Conservation (phyloP, 2,888 invertebrate genomes). For the Dioctria linearis region DNA sequence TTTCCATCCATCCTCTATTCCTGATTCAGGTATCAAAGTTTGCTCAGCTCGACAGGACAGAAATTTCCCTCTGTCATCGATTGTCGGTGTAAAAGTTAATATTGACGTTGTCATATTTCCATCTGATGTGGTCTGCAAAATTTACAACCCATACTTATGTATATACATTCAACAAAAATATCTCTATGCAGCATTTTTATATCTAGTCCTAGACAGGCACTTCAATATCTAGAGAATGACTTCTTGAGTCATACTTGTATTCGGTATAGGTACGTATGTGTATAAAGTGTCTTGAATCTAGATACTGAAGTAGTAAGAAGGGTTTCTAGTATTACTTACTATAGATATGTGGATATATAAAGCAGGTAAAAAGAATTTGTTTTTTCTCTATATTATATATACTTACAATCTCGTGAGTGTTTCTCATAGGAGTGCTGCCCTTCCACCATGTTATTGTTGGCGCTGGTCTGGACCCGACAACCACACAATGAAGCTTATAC, state of each 20-base stretch:
- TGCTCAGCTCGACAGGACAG: constrained; percentile 86
- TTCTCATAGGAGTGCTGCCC: constrained; percentile 78
- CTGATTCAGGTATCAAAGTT: constrained; percentile 80
- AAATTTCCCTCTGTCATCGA: constrained; percentile 85
- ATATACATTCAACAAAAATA: not conserved
- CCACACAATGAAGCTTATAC: constrained; percentile 82
- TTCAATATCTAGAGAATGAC: constrained; percentile 1
- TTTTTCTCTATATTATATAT: constrained; percentile 35
- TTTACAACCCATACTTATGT: constrained; percentile 9
- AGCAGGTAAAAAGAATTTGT: not conserved
- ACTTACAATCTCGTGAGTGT: constrained; percentile 79
- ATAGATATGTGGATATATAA: too few relatives aligned
- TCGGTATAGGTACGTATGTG: not conserved
- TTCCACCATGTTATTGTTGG: constrained; percentile 87
- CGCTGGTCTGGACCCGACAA: constrained; percentile 82
- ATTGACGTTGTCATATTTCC: constrained; percentile 84
- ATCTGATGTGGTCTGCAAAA: constrained; percentile 72
- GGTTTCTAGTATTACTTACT: not conserved
- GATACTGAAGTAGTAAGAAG: constrained; percentile 28
- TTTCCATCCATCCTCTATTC: constrained; percentile 85
- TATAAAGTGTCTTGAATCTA: not conserved
- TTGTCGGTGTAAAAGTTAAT: constrained; percentile 82
- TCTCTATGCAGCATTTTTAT: not conserved
- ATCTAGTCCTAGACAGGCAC: constrained; percentile 7
- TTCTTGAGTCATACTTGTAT: not conserved